These are phyloP conservation scores for Triplophysa dalaica DNA, from an alignment of 2,113 vertebrate genomes.

Conservation along the genomic window DNA sequence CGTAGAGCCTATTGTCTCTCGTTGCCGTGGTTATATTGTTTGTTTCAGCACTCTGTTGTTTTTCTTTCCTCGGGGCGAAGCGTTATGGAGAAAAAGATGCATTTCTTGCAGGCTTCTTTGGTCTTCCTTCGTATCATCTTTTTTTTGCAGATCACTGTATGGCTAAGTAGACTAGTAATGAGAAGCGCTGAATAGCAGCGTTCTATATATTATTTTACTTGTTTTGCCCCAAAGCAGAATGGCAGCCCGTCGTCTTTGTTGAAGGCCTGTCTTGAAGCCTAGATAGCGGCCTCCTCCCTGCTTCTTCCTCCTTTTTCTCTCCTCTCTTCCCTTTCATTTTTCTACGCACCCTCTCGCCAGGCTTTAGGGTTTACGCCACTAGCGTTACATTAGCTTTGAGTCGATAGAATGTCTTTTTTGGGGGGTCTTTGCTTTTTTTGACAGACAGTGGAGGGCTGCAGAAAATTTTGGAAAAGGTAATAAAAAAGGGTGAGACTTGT, in stretches of 20 bases:
- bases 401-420: not conserved
- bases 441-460: not conserved
- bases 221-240: constrained; percentile 15
- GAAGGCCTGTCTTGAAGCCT: not conserved
- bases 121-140: constrained; percentile 14
- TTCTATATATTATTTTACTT: constrained; percentile 22
- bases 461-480: not conserved
- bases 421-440: not conserved
- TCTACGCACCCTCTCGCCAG: not conserved
- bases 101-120: constrained; percentile 36
- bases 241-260: constrained; percentile 8
- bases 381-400: not conserved
- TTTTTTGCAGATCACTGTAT: constrained; percentile 12
- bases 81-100: constrained; percentile 42
- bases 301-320: not conserved
- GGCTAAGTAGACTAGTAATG: constrained; percentile 35
- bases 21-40: constrained; percentile 25
- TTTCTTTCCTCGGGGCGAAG: constrained; percentile 38
- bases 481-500: not conserved
- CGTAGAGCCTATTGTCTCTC: constrained; percentile 17
- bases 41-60: constrained; percentile 47
- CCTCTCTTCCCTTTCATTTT: not conserved
- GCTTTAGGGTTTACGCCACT: not conserved
- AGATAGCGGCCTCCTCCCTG: constrained; percentile 6
- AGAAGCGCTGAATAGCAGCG: constrained; percentile 8